Evolutionary conservation across 2,888 invertebrate genomes (phyloP), one percentile per base, ranked within the genome.

Genomic region (Trissoscelio sp.): DNA sequence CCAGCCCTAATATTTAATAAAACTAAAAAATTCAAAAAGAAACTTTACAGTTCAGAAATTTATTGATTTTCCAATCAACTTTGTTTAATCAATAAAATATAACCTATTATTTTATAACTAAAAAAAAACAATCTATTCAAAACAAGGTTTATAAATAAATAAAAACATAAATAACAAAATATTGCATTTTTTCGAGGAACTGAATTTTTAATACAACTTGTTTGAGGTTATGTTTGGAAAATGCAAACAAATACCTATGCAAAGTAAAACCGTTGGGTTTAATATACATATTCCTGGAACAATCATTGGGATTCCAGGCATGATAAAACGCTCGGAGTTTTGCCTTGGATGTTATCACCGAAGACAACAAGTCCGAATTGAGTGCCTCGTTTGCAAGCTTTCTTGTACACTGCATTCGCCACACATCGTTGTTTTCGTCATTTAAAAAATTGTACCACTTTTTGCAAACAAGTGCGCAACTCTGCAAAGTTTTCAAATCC

Each of bases 241-340:
- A n/a, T n/a, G n/a, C 1, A 37, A 37, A 37, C 3, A 18, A 3
- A 16, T 62, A 95, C 95, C 95, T 95, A 93, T 99, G 99, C 87
- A 99, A 93, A 16, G 99, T 99, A 91, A 99, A 99, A 83, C 98
- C 98, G 92, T 98, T 98, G 22, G 97, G 95, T 93, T 98, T 98
- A 67, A 99, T 96, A 91, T 97, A 99, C 90, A 99, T 96, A 92
- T 99, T 98, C 90, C 97, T 94, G 58, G 99, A 99, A 91, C 98
- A 98, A 92, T 99, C 99, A 91, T 96, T 95, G 7, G 98, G 97
- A 92, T 98, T 99, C 99, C 99, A 99, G 0, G 99, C 96, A 92
- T 98, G 97, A 90, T 95, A 96, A 92, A 96, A 98, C 11, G 99
- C 98, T 88, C 97, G 94, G 83, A 99, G 93, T 93, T 99, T 99